Evolutionary conservation across 1,140 invertebrate genomes (phyloP), one percentile per base, ranked within the genome.

Genomic region (Pomacea maculata): DNA sequence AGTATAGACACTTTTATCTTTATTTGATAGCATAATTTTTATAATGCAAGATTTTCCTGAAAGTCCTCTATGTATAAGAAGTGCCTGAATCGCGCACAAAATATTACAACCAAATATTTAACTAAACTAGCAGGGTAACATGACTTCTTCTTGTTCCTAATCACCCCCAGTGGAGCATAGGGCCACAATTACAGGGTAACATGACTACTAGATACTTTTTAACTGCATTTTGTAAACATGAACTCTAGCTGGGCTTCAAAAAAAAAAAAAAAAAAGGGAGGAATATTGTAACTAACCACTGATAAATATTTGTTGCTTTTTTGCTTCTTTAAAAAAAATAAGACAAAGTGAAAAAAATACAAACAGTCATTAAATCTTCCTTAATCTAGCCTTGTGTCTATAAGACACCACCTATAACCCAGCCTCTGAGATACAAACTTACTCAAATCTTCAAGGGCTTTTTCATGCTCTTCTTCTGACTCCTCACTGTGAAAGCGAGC

Each of bases 401-500:
- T 57, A 7, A 1, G 52, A n/a, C 34, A 29, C 63, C n/a, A 12
- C 34, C 25, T 25, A 15, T 67, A 25, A 3, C 61, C 45, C 45
- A 45, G 34, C 12, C 61, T 65, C 29, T 52, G 21, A 57, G 78
- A 82, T 7, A 83, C 81, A 61, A 73, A 52, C 55, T 73, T 61
- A 0, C 34, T 76, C 77, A 83, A 77, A 11, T 63, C 73, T 57
- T 63, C 65, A 14, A 82, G 55, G 15, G 54, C 19, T 67, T 71
- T 9, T 55, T 82, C 61, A 34, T 65, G 63, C 15, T 79, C 54
- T 21, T 80, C 77, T 21, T 82, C 84, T 14, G 75, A 55, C 65
- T 75, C 45, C 52, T 83, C 78, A 17, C 72, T 54, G 71, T 84
- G 83, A 73, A 83, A 84, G 19, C 78, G 71, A 68, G 81, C 73